Base-by-base conservation (phyloP, 2,113 vertebrate genomes). In the Triplophysa rosa region DNA sequence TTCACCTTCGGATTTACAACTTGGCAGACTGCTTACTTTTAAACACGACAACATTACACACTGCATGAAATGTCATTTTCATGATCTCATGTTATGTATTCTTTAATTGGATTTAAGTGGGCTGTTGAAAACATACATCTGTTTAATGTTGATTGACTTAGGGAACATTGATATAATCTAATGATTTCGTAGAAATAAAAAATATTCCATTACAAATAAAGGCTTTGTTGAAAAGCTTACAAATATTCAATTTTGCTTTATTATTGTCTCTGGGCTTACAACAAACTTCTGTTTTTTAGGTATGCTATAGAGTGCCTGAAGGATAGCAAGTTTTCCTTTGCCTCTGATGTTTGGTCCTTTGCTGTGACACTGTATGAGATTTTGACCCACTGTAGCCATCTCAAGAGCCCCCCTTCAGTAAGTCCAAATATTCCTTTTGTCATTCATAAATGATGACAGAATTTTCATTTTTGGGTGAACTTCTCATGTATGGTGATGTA, bases 311-410 rank as follows among this genome's bases (percentile, higher is more conserved):
- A 98, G 78, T 98, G 96, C 84, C 91, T 98, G 63, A 96, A 93
- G 86, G 95, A 96, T 33, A 93, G 87, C 70, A 98, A 97, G 77
- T 98, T 98, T 85, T 98, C 95, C 80, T 98, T 95, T 26, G 87
- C 93, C 0, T 98, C 97, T 0, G 97, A 98, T 8, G 90, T 97
- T 24, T 98, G 97, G 96, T 97, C 96, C 1, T 98, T 98, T 4
- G 97, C 95, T 1, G 95, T 98, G 6, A 96, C 95, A 0, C 85
- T 98, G 10, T 98, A 97, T 58, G 97, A 98, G 89, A 93, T 98
- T 66, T 87, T 98, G 71, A 98, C 95, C 0, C 88, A 84, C 82
- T 97, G 96, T 61, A 93, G 95, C 8, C 63, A 82, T 24, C 87
- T 79, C 0, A 93, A 93, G 78, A 95, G 93, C 77, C 97, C 96